These are phyloP conservation scores for Hypercompe scribonia DNA, from an alignment of 2,888 invertebrate species.

Conservation along the genomic window DNA sequence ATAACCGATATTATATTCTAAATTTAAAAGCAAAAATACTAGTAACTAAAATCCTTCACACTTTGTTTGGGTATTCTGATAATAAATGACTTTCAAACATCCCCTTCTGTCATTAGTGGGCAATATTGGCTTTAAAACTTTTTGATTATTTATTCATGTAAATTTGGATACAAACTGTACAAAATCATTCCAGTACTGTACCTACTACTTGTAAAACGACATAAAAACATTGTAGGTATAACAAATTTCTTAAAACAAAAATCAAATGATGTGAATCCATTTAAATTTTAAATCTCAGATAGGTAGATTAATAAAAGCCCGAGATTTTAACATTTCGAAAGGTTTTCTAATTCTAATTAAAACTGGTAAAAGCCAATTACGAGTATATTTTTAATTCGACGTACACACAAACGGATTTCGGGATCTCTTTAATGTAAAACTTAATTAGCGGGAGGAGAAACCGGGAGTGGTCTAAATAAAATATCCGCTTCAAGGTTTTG, in stretches of 20 bases:
- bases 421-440: background rate
- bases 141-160: background rate
- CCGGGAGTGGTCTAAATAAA: background rate
- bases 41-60: background rate
- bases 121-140: background rate
- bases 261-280: background rate
- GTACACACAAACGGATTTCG: background rate
- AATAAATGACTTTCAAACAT: background rate
- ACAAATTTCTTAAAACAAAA: background rate
- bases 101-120: background rate
- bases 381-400: background rate
- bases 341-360: background rate
- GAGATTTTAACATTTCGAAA: background rate
- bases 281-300: background rate
- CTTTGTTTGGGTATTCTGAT: background rate
- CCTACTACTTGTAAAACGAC: background rate
- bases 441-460: background rate
- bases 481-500: background rate
- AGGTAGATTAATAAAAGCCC: background rate
- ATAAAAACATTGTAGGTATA: background rate
- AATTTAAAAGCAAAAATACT: background rate
- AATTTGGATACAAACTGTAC: background rate
- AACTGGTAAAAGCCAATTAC: background rate
- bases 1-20: background rate
- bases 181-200: background rate